A percentile compares a stretch with the other conserved stretches of the same genome.
Evolutionary conservation across 2,797 vertebrate species (phyloP).

Genomic region (Enteromius fasciolatus): DNA sequence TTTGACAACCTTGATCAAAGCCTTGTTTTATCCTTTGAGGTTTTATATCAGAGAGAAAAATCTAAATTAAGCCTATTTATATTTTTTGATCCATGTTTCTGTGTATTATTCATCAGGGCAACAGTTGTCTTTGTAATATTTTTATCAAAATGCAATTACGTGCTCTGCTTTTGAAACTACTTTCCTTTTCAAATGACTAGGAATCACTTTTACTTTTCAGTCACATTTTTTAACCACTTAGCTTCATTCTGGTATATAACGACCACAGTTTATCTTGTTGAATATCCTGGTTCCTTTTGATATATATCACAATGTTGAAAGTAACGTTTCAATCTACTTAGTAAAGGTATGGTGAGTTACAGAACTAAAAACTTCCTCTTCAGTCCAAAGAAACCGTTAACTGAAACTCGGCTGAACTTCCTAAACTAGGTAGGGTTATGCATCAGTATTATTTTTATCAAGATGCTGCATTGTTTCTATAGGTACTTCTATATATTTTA

Average conservation of each 20-base stretch:
- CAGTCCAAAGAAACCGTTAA: neutral
- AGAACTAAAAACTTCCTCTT: conserved; percentile 8
- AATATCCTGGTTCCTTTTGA: neutral
- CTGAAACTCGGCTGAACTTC: neutral
- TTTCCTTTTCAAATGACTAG: neutral
- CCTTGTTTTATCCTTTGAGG: neutral
- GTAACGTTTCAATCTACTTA: neutral
- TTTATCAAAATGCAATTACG: neutral
- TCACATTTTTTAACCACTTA: neutral
- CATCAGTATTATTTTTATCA: neutral
- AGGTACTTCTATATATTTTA: neutral
- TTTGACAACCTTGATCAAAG: conserved; percentile 19
- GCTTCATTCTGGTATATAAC: neutral
- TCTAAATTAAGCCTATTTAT: neutral
- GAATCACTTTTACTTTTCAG: conserved; percentile 15
- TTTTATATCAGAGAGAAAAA: conserved; percentile 4
- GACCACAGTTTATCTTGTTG: neutral
- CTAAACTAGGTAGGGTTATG: neutral
- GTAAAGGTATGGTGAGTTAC: neutral
- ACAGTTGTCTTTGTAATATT: neutral
- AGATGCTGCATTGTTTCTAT: neutral
- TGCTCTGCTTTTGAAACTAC: conserved; percentile 3
- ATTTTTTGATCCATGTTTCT: neutral
- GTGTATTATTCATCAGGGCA: conserved; percentile 1
- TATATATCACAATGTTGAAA: neutral